Percentiles rank a stretch among this genome's conserved stretches.
These are phyloP conservation scores for Hylaeus volcanicus DNA, from an alignment of 1,140 invertebrate species.

Conservation along the genomic window DNA sequence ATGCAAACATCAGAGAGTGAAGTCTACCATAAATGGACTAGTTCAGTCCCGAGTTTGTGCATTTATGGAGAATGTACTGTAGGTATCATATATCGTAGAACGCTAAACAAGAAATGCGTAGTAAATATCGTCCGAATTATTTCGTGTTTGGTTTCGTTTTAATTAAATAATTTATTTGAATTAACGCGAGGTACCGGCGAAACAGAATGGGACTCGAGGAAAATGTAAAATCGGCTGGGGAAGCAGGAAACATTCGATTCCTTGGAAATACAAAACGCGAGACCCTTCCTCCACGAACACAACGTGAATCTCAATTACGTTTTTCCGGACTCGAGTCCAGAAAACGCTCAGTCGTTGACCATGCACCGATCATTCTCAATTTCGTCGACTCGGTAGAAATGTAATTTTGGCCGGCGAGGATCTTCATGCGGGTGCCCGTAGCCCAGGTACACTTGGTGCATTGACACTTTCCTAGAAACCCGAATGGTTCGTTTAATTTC, in stretches of 20 bases:
- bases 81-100: too few species aligned
- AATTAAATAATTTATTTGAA: too few species aligned
- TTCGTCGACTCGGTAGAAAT: constrained; percentile 17
- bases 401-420: constrained; percentile 21
- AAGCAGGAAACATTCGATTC: constrained; percentile 13
- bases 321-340: constrained; percentile 10
- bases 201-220: background rate
- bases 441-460: constrained; percentile 35
- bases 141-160: too few species aligned
- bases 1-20: background rate
- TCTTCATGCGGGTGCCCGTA: constrained; percentile 56
- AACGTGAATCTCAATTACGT: constrained; percentile 42
- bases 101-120: too few species aligned
- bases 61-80: too few species aligned
- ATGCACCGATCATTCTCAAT: constrained; percentile 34
- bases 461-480: constrained; percentile 49
- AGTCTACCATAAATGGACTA: too few species aligned
- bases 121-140: too few species aligned
- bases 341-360: background rate
- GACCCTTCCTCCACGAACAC: background rate
- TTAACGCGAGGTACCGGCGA: too few species aligned
- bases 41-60: too few species aligned
- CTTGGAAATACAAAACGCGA: background rate
- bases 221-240: background rate
- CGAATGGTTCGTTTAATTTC: background rate